Conservation (phyloP, 2,113 vertebrate genomes). For the Oncorhynchus masou region DNA sequence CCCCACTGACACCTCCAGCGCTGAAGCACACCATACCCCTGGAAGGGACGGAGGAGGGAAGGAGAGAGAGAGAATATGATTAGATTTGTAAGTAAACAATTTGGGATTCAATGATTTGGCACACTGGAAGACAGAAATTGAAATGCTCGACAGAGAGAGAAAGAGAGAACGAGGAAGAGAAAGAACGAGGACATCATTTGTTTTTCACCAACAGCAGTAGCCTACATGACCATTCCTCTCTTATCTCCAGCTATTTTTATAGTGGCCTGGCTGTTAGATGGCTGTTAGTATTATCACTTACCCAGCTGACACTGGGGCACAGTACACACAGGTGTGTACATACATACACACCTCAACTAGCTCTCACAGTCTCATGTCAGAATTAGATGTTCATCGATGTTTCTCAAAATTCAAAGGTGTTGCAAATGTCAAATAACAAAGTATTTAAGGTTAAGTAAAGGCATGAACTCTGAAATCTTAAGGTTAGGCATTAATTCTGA, state of each 20-base stretch:
- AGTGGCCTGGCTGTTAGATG: background rate
- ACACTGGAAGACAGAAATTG: background rate
- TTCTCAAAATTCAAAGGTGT: too few species aligned
- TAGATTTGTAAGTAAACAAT: background rate
- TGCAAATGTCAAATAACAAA: too few species aligned
- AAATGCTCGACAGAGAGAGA: background rate
- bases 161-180: background rate
- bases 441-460: too few species aligned
- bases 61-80: background rate
- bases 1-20: constrained; percentile 86
- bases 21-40: constrained; percentile 65
- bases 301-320: background rate
- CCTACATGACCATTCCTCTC: too few species aligned
- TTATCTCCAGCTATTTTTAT: too few species aligned
- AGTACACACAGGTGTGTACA: background rate
- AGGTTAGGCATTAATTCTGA: too few species aligned
- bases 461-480: too few species aligned
- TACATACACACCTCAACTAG: background rate
- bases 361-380: too few species aligned
- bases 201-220: background rate
- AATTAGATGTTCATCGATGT: too few species aligned
- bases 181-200: background rate
- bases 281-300: background rate
- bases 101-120: background rate
- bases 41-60: constrained; percentile 11